phyloP scores from a whole-genome alignment of 2,888 invertebrate species.

The Chrysina gloriosa region DNA sequence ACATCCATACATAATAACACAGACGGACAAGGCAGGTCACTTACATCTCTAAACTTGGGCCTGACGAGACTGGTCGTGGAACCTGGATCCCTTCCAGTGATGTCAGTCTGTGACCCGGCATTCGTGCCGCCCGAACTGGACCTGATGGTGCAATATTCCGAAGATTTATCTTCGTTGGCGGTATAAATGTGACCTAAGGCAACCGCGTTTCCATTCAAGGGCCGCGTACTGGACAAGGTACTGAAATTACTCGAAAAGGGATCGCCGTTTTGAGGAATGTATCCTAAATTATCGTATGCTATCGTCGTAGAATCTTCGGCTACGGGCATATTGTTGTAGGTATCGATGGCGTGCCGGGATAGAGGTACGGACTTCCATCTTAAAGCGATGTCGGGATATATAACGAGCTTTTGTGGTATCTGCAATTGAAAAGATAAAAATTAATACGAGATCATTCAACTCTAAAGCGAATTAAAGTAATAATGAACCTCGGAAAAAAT shows the following conservation, averaged over 20 bases:
- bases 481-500: no score
- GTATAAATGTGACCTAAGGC: conserved; percentile 23
- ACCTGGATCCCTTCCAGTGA: conserved; percentile 55
- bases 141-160: conserved; percentile 57
- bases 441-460: no score
- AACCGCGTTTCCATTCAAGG: conserved; percentile 49
- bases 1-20: conserved; percentile 21
- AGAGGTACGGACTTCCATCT: conserved; percentile 52
- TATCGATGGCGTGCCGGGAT: conserved; percentile 60
- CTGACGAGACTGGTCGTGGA: conserved; percentile 60
- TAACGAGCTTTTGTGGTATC: conserved; percentile 35
- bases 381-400: conserved; percentile 30
- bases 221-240: conserved; percentile 54
- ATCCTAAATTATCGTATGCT: conserved; percentile 48
- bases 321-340: conserved; percentile 60
- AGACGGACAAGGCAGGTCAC: conserved; percentile 46
- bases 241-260: conserved; percentile 41
- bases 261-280: conserved; percentile 45
- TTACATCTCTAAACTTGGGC: conserved; percentile 59
- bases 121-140: conserved; percentile 55
- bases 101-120: conserved; percentile 54
- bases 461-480: no score
- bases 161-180: conserved; percentile 50
- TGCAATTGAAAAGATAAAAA: conserved; percentile 28
- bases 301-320: conserved; percentile 46